Evolutionary conservation across 2,888 invertebrate genomes (phyloP), one percentile per base, ranked within the genome.

Genomic region (Automeris io): DNA sequence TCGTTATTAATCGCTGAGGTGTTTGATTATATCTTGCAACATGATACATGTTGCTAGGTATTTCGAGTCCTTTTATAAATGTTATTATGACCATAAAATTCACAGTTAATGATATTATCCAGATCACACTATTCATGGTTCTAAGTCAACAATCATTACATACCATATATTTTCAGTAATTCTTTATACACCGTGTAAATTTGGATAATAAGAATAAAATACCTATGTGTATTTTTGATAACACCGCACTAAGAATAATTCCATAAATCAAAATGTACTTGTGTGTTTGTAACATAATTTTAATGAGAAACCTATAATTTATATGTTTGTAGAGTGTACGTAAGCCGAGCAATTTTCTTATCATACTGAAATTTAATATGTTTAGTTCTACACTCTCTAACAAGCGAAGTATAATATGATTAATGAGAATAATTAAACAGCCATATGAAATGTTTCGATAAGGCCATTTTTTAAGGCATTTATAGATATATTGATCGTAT

Each of bases 401-500:
- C 43, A 44, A 46, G 33, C 41, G 43, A 23, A 23, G 23, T 39
- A 40, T 46, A 46, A 41, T 32, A 33, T 33, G 43, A 51, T 49
- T 45, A 51, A 47, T 50, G 45, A 40, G 39, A 39, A 36, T 50
- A 51, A 49, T 51, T 52, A 51, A 48, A 38, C 33, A 31, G 11
- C 23, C 33, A 33, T 19, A 21, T 11, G 9, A 32, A 33, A 33
- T 38, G 19, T 8, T 25, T 16, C 12, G 37, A 37, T 37, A 37
- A 37, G 22, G 32, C 31, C 21, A 13, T 36, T 29, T 3, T 8
- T 12, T 21, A 21, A 5, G 26, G 3, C 13, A 18, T 16, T 12
- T 12, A 21, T 33, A 1, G n/a, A 9, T 32, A 7, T 11, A 13
- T 22, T 33, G 9, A n/a, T n/a, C n/a, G n/a, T n/a, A n/a, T n/a